phyloP scores from a whole-genome alignment of 2,113 vertebrate species.

The Speoplatyrhinus poulsoni region DNA sequence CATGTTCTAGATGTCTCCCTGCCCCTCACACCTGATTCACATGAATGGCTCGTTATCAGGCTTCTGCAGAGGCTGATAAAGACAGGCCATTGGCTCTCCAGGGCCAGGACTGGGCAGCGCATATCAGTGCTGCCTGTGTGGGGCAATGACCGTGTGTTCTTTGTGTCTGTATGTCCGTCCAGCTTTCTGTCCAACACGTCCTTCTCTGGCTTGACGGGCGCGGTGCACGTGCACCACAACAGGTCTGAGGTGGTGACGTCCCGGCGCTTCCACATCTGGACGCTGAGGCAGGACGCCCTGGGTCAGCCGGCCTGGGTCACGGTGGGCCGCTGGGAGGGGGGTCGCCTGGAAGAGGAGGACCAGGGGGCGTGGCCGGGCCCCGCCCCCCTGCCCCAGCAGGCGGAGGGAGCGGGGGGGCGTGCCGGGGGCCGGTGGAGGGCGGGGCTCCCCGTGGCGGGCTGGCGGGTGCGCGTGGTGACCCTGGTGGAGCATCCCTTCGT shows the following conservation, averaged over 20 bases:
- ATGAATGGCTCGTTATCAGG: too few relatives aligned
- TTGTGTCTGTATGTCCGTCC: conserved; percentile 9
- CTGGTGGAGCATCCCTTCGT: conserved; percentile 91
- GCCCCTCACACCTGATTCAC: too few relatives aligned
- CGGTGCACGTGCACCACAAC: conserved; percentile 61
- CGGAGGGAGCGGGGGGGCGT: conserved; percentile 37
- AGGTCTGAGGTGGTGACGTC: conserved; percentile 70
- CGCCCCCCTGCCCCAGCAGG: conserved; percentile 20
- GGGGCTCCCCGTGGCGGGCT: conserved; percentile 41
- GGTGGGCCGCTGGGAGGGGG: conserved; percentile 81
- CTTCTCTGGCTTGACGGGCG: conserved; percentile 82
- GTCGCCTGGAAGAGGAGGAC: conserved; percentile 79
- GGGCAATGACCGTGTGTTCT: neutral
- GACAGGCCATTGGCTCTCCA: too few relatives aligned
- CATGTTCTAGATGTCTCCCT: too few relatives aligned
- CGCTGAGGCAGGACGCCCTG: conserved; percentile 75
- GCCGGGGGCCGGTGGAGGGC: conserved; percentile 50
- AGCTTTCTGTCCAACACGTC: conserved; percentile 87
- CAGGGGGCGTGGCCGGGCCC: conserved; percentile 66
- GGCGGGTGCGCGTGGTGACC: conserved; percentile 84
- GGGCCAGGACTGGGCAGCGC: too few relatives aligned
- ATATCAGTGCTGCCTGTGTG: too few relatives aligned
- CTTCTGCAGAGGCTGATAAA: too few relatives aligned
- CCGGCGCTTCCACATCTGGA: conserved; percentile 84
- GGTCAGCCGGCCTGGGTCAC: conserved; percentile 90